Evolutionary conservation across 2,888 invertebrate genomes (phyloP).

Genomic region (Tachina fera): DNA sequence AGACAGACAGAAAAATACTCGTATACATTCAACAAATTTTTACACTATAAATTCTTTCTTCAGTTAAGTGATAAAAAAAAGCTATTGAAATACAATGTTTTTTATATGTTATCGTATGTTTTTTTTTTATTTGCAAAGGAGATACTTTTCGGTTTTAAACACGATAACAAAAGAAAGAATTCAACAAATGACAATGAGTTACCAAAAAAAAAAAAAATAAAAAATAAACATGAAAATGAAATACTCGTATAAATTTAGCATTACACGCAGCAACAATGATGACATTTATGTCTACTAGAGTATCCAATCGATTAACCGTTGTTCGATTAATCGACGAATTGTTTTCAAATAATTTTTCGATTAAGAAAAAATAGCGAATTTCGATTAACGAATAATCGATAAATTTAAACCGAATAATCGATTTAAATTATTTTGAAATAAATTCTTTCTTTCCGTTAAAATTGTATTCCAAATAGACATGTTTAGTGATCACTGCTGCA

Average conservation of each 20-base stretch:
- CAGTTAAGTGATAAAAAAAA: constrained; percentile 25
- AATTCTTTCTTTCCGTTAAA: too few species aligned
- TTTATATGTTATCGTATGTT: constrained; percentile 21
- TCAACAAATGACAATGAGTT: constrained; percentile 57
- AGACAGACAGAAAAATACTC: too few species aligned
- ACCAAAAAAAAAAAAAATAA: constrained; percentile 24
- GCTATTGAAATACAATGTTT: constrained; percentile 39
- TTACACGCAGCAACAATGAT: constrained; percentile 49
- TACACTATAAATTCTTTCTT: constrained; percentile 30
- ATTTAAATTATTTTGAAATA: too few species aligned
- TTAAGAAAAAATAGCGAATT: too few species aligned
- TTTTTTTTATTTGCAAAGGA: constrained; percentile 33
- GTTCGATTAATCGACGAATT: too few species aligned
- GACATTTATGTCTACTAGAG: constrained; percentile 60
- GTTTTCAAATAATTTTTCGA: too few species aligned
- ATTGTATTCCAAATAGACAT: too few species aligned
- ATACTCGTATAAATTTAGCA: constrained; percentile 43
- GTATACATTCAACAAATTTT: constrained; percentile 13
- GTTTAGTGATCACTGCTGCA: too few species aligned
- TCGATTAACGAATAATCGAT: too few species aligned
- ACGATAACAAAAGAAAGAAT: constrained; percentile 60
- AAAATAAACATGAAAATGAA: background rate
- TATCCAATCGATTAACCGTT: too few species aligned
- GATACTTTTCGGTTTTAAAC: constrained; percentile 59
- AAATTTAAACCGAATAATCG: too few species aligned